These are phyloP conservation scores for Parapsyche elsis DNA, from an alignment of 1,140 invertebrate species.

Conservation along the genomic window DNA sequence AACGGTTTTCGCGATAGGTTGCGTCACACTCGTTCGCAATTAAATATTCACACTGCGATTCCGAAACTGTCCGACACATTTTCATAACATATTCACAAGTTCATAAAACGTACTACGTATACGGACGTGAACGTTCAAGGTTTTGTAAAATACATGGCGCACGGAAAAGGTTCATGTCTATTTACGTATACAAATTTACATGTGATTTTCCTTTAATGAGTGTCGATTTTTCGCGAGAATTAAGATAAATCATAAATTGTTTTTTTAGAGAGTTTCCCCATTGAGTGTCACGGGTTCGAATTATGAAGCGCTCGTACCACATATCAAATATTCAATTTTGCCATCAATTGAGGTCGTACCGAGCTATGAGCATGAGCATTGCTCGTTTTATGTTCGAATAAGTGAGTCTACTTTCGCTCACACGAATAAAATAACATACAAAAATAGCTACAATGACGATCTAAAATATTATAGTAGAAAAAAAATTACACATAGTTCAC, in stretches of 20 bases:
- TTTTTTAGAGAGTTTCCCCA: too few species aligned
- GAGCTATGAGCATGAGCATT: conserved; percentile 22
- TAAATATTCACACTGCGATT: neutral
- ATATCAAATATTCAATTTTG: conserved; percentile 31
- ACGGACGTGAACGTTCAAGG: conserved; percentile 8
- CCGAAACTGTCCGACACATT: neutral
- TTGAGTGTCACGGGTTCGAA: neutral
- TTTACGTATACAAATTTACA: too few species aligned
- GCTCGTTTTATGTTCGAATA: neutral
- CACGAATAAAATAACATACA: conserved; percentile 8
- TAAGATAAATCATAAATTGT: too few species aligned
- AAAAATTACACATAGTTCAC: neutral
- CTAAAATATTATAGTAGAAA: neutral
- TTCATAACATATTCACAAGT: neutral
- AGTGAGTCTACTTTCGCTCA: conserved; percentile 38
- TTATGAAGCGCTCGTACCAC: conserved; percentile 6
- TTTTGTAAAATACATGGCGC: neutral
- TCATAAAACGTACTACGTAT: neutral
- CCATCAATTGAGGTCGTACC: conserved; percentile 36
- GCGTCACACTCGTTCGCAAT: neutral
- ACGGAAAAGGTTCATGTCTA: too few species aligned
- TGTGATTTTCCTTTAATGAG: too few species aligned
- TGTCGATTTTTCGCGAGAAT: too few species aligned
- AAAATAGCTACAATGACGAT: neutral
- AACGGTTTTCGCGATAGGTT: conserved; percentile 10